Base-by-base conservation (phyloP, 2,888 invertebrate species). In the Meiosimyza platycephala region DNA sequence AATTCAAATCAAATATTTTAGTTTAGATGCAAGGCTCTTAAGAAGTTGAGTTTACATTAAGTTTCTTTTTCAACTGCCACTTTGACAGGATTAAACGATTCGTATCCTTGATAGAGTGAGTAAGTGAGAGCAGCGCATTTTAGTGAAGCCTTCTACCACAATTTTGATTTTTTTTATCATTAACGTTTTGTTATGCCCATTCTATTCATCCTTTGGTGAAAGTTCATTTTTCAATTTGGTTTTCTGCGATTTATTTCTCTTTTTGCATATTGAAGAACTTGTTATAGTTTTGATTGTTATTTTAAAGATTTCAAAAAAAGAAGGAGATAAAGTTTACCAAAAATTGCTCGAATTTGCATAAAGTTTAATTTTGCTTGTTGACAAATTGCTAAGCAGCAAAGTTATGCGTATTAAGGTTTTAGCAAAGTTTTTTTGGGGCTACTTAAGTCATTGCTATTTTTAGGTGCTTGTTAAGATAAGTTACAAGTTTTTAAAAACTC, bases 21-120 rank as follows among this genome's bases (percentile, higher is more conserved):
- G 62, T 47, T 62, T 1, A 9, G 70, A 52, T 70, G 51, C 54
- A 22, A 18, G 13, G 18, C 51, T 50, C 9, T 40, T 40, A 40
- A 40, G 40, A 40, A 40, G 40, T 40, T 50, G 47, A 63, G 60
- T 59, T 69, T 59, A 59, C 59, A 15, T 50, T 59, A 48, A 54
- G 33, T 47, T 54, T 62, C 48, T 54, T 52, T 16, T 60, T 70
- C 63, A 47, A 52, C 22, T 59, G 59, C 68, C 68, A 59, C 68
- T 68, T 57, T 63, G 70, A 70, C 70, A 63, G 63, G 70, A 63
- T 70, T 70, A 63, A 70, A 63, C 63, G 70, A 70, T 52, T 62
- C 70, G 69, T 69, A 63, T 51, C 57, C 64, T 64, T 40, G 40
- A 40, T 40, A 9, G 40, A 40, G 40, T 40, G 40, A 40, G 9